A percentile compares a stretch with the other conserved stretches of the same genome.
Conservation (phyloP, 2,113 vertebrate species). For the Asarcornis scutulata region DNA sequence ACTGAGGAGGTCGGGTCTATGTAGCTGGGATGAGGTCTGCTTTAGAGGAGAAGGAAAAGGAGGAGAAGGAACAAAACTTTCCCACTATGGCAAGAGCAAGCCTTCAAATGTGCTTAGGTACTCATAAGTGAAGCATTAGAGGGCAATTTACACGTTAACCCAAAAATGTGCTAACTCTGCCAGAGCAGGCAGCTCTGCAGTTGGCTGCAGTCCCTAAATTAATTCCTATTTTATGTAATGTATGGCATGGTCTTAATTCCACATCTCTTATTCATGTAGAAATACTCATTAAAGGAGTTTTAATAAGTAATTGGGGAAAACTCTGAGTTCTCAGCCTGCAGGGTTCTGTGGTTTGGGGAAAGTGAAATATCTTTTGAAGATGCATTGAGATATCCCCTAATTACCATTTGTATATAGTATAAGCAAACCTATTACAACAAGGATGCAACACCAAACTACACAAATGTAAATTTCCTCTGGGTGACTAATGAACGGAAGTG, state of each 20-base stretch:
- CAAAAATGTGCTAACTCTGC: neutral
- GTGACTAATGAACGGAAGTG: neutral
- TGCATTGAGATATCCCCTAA: neutral
- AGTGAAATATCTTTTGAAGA: neutral
- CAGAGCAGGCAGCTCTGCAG: neutral
- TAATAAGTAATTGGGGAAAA: neutral
- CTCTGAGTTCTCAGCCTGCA: neutral
- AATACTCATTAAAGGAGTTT: neutral
- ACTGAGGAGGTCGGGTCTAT: neutral
- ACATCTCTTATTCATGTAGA: neutral
- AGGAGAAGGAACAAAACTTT: constrained; percentile 54
- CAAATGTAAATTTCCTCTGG: neutral
- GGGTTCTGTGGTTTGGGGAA: neutral
- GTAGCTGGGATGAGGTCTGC: neutral
- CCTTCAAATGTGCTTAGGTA: neutral
- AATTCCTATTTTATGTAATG: neutral
- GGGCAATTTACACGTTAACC: accelerated
- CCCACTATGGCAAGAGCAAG: constrained; percentile 39
- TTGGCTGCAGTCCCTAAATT: neutral
- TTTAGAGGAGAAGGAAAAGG: neutral
- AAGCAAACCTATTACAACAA: neutral
- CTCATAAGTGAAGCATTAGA: neutral
- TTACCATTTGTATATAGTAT: neutral
- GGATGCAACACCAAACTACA: neutral
- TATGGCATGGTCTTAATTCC: neutral